Evolutionary conservation across 2,888 invertebrate species (phyloP), one percentile per base, ranked within the genome.

Genomic region (Meta bourneti): DNA sequence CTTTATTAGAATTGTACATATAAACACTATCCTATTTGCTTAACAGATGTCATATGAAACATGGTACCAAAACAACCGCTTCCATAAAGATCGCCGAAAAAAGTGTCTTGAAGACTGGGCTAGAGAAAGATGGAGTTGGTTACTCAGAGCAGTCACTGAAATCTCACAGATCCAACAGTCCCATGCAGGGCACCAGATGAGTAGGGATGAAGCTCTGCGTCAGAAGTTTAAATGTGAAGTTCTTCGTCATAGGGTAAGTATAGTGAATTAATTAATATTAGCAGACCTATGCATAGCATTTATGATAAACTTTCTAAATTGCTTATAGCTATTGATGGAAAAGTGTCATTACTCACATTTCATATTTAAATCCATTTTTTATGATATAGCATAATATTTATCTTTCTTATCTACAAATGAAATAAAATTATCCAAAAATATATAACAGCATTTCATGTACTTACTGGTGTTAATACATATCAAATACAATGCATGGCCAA

Each of bases 31-130:
- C 19, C n/a, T 49, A n/a, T 49, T 69, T 70, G 13, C 2, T 13
- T 48, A 49, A 11, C 74, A 93, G 93, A 93, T 93, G 93, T 89
- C 91, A 7, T 93, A 90, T 77, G 93, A 93, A 77, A 93, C 91
- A 4, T 93, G 93, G 93, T 90, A 83, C 48, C 93, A 93, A 20
- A 91, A 89, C 52, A 92, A 93, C 54, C 86, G 89, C 20, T 93
- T 93, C 69, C 93, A 93, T 48, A 91, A 89, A 61, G 93, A 93
- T 69, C 93, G 93, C 61, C 70, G 91, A 52, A 91, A 91, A 77
- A 93, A 93, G 77, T 91, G 91, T 74, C 81, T 93, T 7, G 93
- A 93, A 49, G 93, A 93, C 48, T 93, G 93, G 93, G 85, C 86
- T 7, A 79, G 93, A 54, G 93, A 93, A 54, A 82, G 93, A 69